A percentile compares a stretch with the other conserved stretches of the same genome.
phyloP scores from a whole-genome alignment of 2,113 vertebrate genomes.

The Psettodes erumei region DNA sequence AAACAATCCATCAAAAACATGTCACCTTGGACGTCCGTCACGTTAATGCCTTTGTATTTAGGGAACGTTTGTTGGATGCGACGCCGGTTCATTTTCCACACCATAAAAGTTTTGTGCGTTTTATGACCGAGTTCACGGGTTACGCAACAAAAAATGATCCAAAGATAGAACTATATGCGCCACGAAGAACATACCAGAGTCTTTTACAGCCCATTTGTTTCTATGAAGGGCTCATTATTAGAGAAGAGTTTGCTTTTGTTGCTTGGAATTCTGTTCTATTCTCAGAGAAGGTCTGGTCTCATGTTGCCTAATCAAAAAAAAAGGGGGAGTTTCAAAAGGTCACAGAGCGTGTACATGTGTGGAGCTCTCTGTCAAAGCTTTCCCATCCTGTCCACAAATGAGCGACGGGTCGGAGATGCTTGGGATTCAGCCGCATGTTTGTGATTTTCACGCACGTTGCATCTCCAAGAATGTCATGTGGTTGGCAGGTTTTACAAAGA shows the following conservation, averaged over 20 bases:
- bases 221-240: slow-evolving; percentile 35
- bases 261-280: slow-evolving; percentile 8
- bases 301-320: neutral
- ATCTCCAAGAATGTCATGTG: neutral
- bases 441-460: neutral
- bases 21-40: slow-evolving; percentile 51
- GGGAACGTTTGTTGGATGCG: slow-evolving; percentile 8
- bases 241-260: slow-evolving; percentile 40
- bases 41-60: slow-evolving; percentile 28
- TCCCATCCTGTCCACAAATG: slow-evolving; percentile 8
- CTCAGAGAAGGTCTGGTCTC: neutral
- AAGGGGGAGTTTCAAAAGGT: neutral
- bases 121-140: slow-evolving; percentile 20
- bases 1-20: slow-evolving; percentile 57
- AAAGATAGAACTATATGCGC: slow-evolving; percentile 28
- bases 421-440: neutral
- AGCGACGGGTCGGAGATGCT: neutral
- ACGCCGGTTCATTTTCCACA: slow-evolving; percentile 33
- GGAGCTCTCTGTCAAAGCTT: slow-evolving; percentile 6
- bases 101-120: slow-evolving; percentile 20
- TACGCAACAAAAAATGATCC: neutral
- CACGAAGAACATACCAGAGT: slow-evolving; percentile 33
- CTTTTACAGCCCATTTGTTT: slow-evolving; percentile 22
- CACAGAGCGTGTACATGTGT: neutral
- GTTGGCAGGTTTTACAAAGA: neutral